Evolutionary conservation across 2,113 vertebrate species (phyloP).

Genomic region (Zapornia atra): DNA sequence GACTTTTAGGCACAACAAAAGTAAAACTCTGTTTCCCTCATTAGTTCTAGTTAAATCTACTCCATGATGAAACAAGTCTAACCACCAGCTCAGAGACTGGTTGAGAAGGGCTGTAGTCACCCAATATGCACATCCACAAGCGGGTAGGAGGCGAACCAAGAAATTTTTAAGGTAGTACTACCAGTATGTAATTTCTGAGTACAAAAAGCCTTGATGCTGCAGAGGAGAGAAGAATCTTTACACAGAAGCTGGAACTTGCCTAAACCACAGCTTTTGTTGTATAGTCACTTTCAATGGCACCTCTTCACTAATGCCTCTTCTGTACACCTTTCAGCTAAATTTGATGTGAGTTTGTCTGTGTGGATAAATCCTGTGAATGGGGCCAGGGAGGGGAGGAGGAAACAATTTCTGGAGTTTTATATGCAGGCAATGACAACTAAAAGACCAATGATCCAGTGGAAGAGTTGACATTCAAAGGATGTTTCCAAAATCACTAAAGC

Average conservation of each 20-base stretch:
- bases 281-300: not conserved
- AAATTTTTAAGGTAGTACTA: not conserved
- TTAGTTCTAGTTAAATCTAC: not conserved
- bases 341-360: not conserved
- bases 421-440: not conserved
- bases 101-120: not conserved
- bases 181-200: not conserved
- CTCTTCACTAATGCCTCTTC: not conserved
- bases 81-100: not conserved
- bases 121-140: accelerated
- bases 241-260: not conserved
- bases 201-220: not conserved
- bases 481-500: not conserved
- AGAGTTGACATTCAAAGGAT: not conserved
- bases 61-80: not conserved
- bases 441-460: not conserved
- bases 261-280: too few relatives aligned
- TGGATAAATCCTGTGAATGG: not conserved
- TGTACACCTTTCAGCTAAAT: not conserved
- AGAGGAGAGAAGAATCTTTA: not conserved
- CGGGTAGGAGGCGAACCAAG: not conserved
- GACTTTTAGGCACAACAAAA: not conserved
- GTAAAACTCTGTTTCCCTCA: not conserved
- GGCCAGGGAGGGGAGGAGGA: not conserved
- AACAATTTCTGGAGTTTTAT: not conserved